A percentile compares a stretch with the other conserved stretches of the same genome.
phyloP scores from a whole-genome alignment of 2,888 invertebrate species.

The Torymus auratus region DNA sequence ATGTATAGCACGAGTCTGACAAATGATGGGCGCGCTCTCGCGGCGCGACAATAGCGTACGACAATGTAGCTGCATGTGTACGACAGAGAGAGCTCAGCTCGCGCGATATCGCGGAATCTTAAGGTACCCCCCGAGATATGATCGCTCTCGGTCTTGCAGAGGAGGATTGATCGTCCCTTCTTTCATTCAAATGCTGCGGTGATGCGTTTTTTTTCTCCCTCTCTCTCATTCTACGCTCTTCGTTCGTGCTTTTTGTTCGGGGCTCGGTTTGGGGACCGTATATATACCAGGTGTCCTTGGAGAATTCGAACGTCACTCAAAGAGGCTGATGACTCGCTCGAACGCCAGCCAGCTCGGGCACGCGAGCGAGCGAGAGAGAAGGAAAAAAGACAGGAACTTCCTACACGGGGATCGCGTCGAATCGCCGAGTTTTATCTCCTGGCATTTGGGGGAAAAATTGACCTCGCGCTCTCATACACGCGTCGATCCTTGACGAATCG shows the following conservation, averaged over 20 bases:
- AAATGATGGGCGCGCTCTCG: slow-evolving; percentile 55
- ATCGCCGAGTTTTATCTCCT: slow-evolving; percentile 27
- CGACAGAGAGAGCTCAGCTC: slow-evolving; percentile 61
- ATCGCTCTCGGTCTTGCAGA: slow-evolving; percentile 63
- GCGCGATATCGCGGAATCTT: slow-evolving; percentile 66
- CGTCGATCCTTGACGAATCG: slow-evolving; percentile 41
- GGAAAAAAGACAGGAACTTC: slow-evolving; percentile 30
- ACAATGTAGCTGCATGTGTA: slow-evolving; percentile 67
- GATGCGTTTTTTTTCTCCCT: slow-evolving; percentile 35
- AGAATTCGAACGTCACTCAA: slow-evolving; percentile 59
- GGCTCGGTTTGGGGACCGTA: slow-evolving; percentile 8
- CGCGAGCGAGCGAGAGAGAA: background rate
- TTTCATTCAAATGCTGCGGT: slow-evolving; percentile 63
- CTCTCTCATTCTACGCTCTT: slow-evolving; percentile 48
- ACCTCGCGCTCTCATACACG: slow-evolving; percentile 25
- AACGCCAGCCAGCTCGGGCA: background rate
- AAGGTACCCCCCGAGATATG: slow-evolving; percentile 65
- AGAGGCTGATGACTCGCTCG: slow-evolving; percentile 54
- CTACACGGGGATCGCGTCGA: slow-evolving; percentile 19
- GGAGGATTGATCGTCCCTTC: slow-evolving; percentile 67
- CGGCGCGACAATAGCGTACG: slow-evolving; percentile 63
- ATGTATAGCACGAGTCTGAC: slow-evolving; percentile 36
- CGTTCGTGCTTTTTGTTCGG: slow-evolving; percentile 41
- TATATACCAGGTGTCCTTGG: slow-evolving; percentile 56
- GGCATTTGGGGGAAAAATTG: slow-evolving; percentile 39